phyloP scores from a whole-genome alignment of 2,797 vertebrate species.

The Babyrousa celebensis region DNA sequence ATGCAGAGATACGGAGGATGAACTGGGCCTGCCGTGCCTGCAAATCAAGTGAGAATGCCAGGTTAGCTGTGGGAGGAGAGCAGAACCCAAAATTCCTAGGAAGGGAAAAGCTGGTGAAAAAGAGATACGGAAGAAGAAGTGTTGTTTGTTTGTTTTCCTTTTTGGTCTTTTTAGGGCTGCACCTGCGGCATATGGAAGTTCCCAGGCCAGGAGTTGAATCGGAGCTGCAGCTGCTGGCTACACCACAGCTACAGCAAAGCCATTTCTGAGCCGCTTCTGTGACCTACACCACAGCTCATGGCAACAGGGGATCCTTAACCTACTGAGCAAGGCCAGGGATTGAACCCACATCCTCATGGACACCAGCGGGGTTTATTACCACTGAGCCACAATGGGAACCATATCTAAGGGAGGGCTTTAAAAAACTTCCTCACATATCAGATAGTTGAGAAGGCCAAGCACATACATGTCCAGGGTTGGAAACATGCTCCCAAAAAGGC shows the following conservation, averaged over 20 bases:
- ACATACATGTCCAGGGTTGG: background rate
- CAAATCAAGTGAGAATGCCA: background rate
- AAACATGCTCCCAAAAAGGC: background rate
- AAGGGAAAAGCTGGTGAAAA: background rate
- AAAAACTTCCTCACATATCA: background rate
- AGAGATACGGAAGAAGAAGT: background rate
- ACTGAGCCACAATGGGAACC: no score
- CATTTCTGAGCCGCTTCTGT: no score
- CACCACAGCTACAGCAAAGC: no score
- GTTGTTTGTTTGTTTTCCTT: background rate
- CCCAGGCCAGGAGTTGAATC: no score
- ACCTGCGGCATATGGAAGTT: no score
- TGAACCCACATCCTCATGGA: no score
- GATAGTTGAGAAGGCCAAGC: background rate
- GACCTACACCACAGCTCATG: no score
- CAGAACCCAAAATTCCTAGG: background rate
- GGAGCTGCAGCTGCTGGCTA: no score
- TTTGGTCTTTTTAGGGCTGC: no score
- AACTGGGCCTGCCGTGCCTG: background rate
- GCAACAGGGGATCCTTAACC: no score
- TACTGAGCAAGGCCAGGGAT: no score
- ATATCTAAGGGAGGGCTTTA: background rate
- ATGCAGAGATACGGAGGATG: background rate
- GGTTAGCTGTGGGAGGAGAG: background rate
- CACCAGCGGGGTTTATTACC: no score